Evolutionary conservation across 1,140 invertebrate genomes (phyloP).

Genomic region (Orussus abietinus): DNA sequence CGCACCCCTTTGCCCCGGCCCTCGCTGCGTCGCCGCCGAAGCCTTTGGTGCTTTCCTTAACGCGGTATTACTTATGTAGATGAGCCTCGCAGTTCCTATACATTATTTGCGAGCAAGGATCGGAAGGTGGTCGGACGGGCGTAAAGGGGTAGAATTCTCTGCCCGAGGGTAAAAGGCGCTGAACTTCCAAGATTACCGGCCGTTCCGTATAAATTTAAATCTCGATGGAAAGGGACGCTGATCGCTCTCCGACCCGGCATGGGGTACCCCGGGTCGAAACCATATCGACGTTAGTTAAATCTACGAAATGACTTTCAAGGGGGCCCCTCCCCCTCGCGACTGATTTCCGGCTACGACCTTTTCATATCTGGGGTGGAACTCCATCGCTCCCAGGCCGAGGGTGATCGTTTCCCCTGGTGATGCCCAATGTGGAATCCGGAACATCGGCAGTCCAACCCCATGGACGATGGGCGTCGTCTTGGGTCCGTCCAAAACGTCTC

Average conservation of each 20-base stretch:
- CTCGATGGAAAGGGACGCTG: too few relatives aligned
- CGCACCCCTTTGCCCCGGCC: constrained; percentile 17
- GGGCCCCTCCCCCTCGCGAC: too few relatives aligned
- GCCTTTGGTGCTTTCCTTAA: constrained; percentile 49
- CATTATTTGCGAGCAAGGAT: constrained; percentile 45
- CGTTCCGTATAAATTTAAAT: constrained; percentile 27
- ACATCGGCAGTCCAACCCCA: too few relatives aligned
- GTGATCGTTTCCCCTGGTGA: not conserved
- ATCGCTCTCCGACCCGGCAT: too few relatives aligned
- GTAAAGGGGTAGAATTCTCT: constrained; percentile 17
- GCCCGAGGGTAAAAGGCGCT: constrained; percentile 36
- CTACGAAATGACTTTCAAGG: too few relatives aligned
- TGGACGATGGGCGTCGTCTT: too few relatives aligned
- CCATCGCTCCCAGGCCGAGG: constrained; percentile 1
- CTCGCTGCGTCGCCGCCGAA: constrained; percentile 31
- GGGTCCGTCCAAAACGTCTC: too few relatives aligned
- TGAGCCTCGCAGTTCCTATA: constrained; percentile 50
- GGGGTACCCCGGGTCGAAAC: too few relatives aligned
- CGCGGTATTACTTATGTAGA: constrained; percentile 54
- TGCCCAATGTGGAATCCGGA: too few relatives aligned
- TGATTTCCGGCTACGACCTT: too few relatives aligned
- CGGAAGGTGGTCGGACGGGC: constrained; percentile 26
- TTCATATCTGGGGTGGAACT: not conserved
- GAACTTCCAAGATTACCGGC: constrained; percentile 43
- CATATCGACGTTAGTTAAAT: too few relatives aligned